These are phyloP conservation scores for Melanchra persicariae DNA, from an alignment of 2,888 invertebrate species.

Conservation along the genomic window DNA sequence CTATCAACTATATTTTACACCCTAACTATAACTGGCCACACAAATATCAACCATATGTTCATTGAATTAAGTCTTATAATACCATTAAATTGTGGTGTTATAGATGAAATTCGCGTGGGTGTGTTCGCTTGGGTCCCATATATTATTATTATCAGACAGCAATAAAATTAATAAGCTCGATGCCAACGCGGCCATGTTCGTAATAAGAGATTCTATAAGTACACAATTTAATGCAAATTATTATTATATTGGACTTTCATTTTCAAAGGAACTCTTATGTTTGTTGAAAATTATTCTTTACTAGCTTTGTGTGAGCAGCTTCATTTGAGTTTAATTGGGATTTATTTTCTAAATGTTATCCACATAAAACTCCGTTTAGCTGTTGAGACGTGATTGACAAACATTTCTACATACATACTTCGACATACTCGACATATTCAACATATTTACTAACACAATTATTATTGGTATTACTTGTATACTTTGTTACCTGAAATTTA, in stretches of 20 bases:
- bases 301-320: no score
- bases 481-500: no score
- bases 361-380: neutral
- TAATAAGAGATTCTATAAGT: neutral
- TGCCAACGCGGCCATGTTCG: slow-evolving; percentile 9
- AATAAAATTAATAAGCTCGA: slow-evolving; percentile 47
- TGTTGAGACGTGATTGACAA: no score
- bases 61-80: neutral
- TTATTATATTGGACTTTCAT: neutral
- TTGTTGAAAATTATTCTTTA: neutral
- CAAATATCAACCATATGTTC: slow-evolving; percentile 18
- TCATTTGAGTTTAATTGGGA: no score
- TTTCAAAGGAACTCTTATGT: neutral
- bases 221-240: slow-evolving; percentile 1
- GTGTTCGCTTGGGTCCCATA: slow-evolving; percentile 19
- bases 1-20: slow-evolving; percentile 29
- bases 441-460: no score
- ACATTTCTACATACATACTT: no score
- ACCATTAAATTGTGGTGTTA: neutral
- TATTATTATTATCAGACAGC: slow-evolving; percentile 45
- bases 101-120: slow-evolving; percentile 3
- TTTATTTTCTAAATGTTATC: no score
- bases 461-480: no score
- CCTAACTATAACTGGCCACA: neutral
- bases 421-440: no score